Evolutionary conservation across 2,113 vertebrate genomes (phyloP).

Genomic region (Charadrius vociferus): DNA sequence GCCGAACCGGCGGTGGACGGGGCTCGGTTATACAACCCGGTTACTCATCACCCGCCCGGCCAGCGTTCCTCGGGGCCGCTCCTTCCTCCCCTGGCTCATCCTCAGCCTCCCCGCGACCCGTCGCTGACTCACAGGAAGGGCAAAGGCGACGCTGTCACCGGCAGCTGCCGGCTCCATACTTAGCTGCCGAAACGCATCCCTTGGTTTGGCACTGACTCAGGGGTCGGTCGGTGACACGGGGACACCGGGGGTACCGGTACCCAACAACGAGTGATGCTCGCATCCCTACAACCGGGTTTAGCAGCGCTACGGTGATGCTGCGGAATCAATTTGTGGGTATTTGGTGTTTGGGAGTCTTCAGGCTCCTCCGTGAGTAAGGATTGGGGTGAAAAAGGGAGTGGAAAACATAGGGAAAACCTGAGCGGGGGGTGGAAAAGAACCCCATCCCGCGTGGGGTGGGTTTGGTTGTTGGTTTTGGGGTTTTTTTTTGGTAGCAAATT

Average conservation of each 20-base stretch:
- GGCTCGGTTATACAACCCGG: neutral
- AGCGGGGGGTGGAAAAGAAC: no score
- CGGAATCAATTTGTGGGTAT: neutral
- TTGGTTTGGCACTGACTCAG: neutral
- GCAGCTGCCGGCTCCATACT: neutral
- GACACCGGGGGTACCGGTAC: neutral
- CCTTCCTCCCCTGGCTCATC: neutral
- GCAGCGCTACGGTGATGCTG: neutral
- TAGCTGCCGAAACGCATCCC: neutral
- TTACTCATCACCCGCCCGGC: neutral
- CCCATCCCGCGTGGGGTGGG: no score
- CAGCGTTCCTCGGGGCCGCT: fast-evolving
- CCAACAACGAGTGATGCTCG: neutral
- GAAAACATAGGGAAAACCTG: neutral
- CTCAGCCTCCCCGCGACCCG: neutral
- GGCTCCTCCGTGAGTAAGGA: fast-evolving
- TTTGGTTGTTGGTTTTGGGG: no score
- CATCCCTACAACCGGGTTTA: neutral
- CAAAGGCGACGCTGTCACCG: neutral
- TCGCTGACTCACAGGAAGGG: neutral
- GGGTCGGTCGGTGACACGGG: fast-evolving
- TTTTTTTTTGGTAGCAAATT: neutral
- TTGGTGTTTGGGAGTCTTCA: neutral
- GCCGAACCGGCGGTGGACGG: fast-evolving
- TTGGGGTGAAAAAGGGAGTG: neutral